A percentile compares a stretch with the other conserved stretches of the same genome.
Evolutionary conservation across 2,888 invertebrate genomes (phyloP).

Genomic region (Hypselothyrea guttata): DNA sequence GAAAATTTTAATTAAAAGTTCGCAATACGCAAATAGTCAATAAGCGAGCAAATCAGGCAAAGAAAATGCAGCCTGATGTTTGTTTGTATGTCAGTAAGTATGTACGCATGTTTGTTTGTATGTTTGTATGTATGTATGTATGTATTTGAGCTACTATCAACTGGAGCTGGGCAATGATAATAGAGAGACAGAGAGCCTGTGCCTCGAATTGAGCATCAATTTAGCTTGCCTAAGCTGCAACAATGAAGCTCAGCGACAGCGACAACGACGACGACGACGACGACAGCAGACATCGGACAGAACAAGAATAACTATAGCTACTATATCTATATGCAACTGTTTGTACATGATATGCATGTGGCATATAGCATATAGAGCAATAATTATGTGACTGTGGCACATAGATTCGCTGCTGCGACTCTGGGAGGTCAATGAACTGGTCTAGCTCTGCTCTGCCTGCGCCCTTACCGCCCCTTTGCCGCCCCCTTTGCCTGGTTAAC

Average conservation of each 20-base stretch:
- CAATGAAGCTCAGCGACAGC: conserved; percentile 24
- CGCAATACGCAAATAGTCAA: neutral
- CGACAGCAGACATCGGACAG: no score
- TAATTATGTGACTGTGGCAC: no score
- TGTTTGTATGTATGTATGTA: neutral
- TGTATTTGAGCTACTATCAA: conserved; percentile 6
- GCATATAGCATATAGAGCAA: no score
- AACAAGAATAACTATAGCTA: no score
- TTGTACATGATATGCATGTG: neutral
- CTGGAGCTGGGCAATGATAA: conserved; percentile 28
- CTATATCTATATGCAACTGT: no score
- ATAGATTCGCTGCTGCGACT: neutral
- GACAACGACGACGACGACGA: no score
- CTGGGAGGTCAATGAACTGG: conserved; percentile 33
- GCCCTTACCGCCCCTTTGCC: no score
- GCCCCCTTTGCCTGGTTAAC: conserved; percentile 16
- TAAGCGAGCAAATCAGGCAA: no score
- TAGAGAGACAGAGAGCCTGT: neutral
- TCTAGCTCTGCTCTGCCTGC: conserved; percentile 10
- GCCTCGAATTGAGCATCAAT: conserved; percentile 43
- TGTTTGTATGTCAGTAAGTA: no score
- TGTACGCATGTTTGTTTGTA: no score
- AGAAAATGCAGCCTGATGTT: no score
- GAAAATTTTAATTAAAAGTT: neutral
- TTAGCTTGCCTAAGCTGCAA: conserved; percentile 30